phyloP scores from a whole-genome alignment of 2,113 vertebrate genomes.

The Hyla sarda region DNA sequence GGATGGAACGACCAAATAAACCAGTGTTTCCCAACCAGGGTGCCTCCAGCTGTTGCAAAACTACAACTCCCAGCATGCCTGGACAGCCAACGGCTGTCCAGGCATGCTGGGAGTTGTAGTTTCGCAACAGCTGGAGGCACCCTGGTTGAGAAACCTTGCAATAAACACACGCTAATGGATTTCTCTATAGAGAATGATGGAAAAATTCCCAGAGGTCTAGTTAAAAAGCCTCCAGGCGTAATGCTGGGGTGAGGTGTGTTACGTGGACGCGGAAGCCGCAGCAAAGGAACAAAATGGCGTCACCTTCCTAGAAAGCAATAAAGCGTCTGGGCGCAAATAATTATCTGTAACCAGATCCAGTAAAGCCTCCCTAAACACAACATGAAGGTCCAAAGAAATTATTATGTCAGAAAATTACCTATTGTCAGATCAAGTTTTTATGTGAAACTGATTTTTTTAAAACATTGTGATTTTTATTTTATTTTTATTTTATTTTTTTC shows the following conservation, averaged over 20 bases:
- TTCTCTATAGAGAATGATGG: neutral
- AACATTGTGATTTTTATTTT: neutral
- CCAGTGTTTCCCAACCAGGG: too few relatives aligned
- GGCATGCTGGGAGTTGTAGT: too few relatives aligned
- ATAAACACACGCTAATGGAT: slow-evolving; percentile 8
- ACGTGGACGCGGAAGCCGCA: neutral
- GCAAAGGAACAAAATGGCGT: neutral
- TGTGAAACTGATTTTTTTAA: too few relatives aligned
- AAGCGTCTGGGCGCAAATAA: neutral
- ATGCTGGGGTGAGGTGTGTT: neutral
- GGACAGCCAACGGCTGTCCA: too few relatives aligned
- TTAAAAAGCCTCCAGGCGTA: neutral
- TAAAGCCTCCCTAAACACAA: neutral
- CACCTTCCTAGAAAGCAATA: neutral
- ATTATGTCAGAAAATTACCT: neutral
- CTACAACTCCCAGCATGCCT: too few relatives aligned
- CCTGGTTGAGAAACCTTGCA: too few relatives aligned
- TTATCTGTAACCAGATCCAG: neutral
- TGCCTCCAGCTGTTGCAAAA: too few relatives aligned
- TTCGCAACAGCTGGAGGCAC: too few relatives aligned
- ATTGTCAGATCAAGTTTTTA: too few relatives aligned
- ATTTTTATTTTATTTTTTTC: too few relatives aligned
- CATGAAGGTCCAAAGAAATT: neutral
- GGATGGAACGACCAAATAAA: slow-evolving; percentile 22
- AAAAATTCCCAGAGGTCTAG: neutral